Percentiles rank a stretch among this genome's conserved stretches.
Conservation (phyloP, 2,113 vertebrate genomes). For the Callipepla squamata region DNA sequence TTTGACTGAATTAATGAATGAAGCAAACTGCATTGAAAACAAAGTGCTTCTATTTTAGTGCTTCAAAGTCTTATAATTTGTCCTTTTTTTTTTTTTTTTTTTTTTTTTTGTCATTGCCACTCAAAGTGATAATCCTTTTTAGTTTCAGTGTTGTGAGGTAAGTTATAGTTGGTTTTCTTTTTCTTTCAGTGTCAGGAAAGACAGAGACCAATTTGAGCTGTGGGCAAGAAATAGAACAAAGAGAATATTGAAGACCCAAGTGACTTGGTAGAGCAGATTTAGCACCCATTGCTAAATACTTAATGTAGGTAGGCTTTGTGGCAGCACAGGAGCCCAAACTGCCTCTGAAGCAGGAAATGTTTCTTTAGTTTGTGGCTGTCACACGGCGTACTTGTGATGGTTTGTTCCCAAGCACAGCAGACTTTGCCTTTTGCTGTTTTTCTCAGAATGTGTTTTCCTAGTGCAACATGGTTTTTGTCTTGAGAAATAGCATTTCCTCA, state of each 20-base stretch:
- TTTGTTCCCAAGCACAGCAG: background rate
- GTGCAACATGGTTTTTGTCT: background rate
- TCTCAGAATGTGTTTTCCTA: background rate
- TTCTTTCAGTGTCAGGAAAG: slow-evolving; percentile 26
- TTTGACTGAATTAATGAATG: slow-evolving; percentile 26
- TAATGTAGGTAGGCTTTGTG: slow-evolving; percentile 14
- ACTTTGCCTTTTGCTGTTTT: background rate
- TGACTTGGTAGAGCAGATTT: background rate
- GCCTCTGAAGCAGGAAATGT: background rate
- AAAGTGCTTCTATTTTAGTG: slow-evolving; percentile 11
- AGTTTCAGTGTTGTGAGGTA: background rate
- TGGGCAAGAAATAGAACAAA: slow-evolving; percentile 39
- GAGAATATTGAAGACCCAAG: slow-evolving; percentile 16
- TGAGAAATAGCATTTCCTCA: background rate
- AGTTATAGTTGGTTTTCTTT: slow-evolving; percentile 37
- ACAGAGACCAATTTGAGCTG: slow-evolving; percentile 35
- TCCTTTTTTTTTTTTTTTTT: no score
- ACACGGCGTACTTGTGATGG: background rate
- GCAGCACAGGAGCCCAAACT: background rate
- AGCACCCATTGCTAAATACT: slow-evolving; percentile 48
- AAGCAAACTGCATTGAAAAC: background rate
- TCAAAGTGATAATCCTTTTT: slow-evolving; percentile 43
- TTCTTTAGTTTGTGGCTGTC: background rate
- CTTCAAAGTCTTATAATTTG: background rate
- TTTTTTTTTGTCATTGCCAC: background rate